These are phyloP conservation scores for Poecilia latipinna DNA, from an alignment of 2,113 vertebrate genomes.

Conservation along the genomic window DNA sequence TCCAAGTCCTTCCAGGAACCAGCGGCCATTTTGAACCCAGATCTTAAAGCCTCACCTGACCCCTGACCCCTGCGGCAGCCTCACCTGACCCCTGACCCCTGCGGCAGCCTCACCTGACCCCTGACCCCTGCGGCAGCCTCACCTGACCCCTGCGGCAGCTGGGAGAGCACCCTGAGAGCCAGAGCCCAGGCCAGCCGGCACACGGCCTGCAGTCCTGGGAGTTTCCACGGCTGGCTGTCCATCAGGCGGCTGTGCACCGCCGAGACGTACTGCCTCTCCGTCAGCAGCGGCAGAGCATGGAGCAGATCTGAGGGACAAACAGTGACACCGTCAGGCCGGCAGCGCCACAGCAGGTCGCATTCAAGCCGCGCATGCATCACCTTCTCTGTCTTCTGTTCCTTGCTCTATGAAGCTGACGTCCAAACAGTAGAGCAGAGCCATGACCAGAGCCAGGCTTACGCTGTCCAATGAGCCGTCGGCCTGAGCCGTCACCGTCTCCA, in stretches of 20 bases:
- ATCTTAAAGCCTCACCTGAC: too few relatives aligned
- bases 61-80: too few relatives aligned
- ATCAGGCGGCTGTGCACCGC: conserved; percentile 90
- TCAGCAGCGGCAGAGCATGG: conserved; percentile 87
- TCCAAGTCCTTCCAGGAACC: not conserved
- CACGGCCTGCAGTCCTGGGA: conserved; percentile 92
- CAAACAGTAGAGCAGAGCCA: conserved; percentile 96
- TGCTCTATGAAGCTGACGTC: conserved; percentile 95
- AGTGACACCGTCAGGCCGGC: not conserved
- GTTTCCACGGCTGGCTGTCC: conserved; percentile 90
- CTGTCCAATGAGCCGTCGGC: conserved; percentile 90
- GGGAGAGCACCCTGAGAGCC: conserved; percentile 90
- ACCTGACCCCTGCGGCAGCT: conserved; percentile 94
- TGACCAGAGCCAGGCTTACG: conserved; percentile 91
- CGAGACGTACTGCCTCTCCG: conserved; percentile 92
- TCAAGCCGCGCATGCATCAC: conserved; percentile 65
- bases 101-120: conserved; percentile 68
- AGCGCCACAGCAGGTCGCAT: too few relatives aligned
- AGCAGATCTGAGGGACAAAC: conserved; percentile 84
- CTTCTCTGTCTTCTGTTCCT: conserved; percentile 91
- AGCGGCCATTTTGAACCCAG: too few relatives aligned
- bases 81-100: too few relatives aligned
- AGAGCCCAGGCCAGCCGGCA: conserved; percentile 93
- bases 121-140: conserved; percentile 62
- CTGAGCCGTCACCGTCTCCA: conserved; percentile 91